Conservation (phyloP, 2,113 vertebrate genomes). For the Sorex araneus region DNA sequence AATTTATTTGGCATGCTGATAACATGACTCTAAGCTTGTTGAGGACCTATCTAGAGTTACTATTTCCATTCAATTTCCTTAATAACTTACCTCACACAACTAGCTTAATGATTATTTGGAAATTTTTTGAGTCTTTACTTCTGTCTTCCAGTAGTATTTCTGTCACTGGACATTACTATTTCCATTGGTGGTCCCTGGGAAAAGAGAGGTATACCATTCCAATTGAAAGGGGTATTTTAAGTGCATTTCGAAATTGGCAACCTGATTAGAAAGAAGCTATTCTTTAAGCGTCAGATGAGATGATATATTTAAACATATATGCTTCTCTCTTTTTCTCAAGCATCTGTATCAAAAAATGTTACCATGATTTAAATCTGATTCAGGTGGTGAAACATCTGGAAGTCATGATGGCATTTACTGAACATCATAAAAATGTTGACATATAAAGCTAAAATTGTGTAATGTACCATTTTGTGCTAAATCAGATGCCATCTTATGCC, state of each 20-base stretch:
- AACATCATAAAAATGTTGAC: conserved; percentile 80
- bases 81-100: background rate
- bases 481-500: conserved; percentile 68
- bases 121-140: background rate
- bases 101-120: conserved; percentile 17
- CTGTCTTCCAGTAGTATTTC: background rate
- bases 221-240: background rate
- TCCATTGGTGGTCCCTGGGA: background rate
- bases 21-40: background rate
- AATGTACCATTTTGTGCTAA: conserved; percentile 79
- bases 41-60: background rate
- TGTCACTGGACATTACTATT: background rate
- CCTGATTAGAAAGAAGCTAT: background rate
- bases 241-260: background rate
- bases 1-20: background rate
- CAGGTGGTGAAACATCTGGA: conserved; percentile 82
- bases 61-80: background rate
- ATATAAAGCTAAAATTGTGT: conserved; percentile 81
- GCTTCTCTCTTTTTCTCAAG: conserved; percentile 56
- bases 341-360: conserved; percentile 76
- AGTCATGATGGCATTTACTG: conserved; percentile 79
- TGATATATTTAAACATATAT: conserved; percentile 64
- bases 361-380: conserved; percentile 77
- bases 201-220: background rate
- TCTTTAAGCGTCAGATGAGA: conserved; percentile 48